These are phyloP conservation scores for Troides oblongomaculatus DNA, from an alignment of 2,888 invertebrate species.

Conservation along the genomic window DNA sequence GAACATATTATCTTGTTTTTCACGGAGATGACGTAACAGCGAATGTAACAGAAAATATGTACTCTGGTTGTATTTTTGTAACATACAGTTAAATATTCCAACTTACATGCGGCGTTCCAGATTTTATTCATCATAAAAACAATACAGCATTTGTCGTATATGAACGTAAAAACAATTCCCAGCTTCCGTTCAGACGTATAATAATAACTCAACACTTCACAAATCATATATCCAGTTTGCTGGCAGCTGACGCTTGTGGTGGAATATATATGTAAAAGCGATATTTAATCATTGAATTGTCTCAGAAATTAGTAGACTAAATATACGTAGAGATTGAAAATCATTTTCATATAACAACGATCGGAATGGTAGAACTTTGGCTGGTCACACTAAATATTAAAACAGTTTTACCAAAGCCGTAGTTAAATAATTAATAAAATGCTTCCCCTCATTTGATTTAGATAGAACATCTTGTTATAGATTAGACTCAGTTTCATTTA, in stretches of 20 bases:
- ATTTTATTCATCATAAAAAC: slow-evolving; percentile 23
- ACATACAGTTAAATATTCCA: background rate
- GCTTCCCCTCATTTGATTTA: too few species aligned
- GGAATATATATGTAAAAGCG: background rate
- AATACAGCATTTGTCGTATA: slow-evolving; percentile 15
- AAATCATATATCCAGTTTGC: slow-evolving; percentile 15
- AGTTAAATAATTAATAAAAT: too few species aligned
- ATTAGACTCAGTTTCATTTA: too few species aligned
- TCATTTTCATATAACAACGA: too few species aligned
- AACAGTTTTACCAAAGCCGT: too few species aligned
- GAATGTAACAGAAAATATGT: background rate
- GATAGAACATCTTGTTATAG: too few species aligned
- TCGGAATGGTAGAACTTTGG: too few species aligned
- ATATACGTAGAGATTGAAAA: too few species aligned
- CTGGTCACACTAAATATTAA: too few species aligned
- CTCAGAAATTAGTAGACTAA: too few species aligned
- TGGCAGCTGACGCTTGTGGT: slow-evolving; percentile 4
- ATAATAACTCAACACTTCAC: slow-evolving; percentile 10
- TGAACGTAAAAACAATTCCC: slow-evolving; percentile 18
- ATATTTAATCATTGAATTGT: background rate
- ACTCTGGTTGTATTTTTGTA: background rate
- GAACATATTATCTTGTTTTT: background rate
- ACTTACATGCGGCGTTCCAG: slow-evolving; percentile 14
- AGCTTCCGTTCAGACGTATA: slow-evolving; percentile 8
- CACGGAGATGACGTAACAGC: background rate